A percentile compares a stretch with the other conserved stretches of the same genome.
Evolutionary conservation across 2,113 vertebrate species (phyloP).

Genomic region (Hippocampus comes): DNA sequence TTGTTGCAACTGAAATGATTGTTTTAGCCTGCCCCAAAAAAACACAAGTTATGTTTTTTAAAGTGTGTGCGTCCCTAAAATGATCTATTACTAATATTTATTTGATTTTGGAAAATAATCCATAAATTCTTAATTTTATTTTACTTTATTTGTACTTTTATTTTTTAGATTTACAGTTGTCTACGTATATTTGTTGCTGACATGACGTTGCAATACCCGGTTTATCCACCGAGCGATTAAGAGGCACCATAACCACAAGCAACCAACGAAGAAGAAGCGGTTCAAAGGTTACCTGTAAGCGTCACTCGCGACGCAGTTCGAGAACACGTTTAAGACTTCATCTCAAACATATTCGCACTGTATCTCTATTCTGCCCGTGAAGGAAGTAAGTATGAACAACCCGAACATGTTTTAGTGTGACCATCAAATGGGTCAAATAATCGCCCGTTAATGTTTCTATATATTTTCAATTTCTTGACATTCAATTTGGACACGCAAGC

Average conservation of each 20-base stretch:
- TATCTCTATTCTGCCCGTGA: background rate
- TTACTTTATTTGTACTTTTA: background rate
- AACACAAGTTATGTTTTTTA: too few relatives aligned
- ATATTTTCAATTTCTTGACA: background rate
- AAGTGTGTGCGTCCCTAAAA: background rate
- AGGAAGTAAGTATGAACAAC: background rate
- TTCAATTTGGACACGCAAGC: background rate
- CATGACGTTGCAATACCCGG: background rate
- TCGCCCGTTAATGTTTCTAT: background rate
- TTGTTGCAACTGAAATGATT: too few relatives aligned
- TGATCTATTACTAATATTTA: background rate
- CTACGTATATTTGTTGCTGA: background rate
- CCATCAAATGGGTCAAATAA: background rate
- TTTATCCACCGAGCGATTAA: background rate
- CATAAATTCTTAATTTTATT: background rate
- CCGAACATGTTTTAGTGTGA: accelerated
- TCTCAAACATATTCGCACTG: background rate
- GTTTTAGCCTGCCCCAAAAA: too few relatives aligned
- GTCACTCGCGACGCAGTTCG: background rate
- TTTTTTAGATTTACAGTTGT: too few relatives aligned
- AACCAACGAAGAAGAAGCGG: background rate
- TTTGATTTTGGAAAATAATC: background rate
- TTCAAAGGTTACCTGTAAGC: background rate
- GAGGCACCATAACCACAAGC: background rate
- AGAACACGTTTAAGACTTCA: background rate